A percentile compares a stretch with the other conserved stretches of the same genome.
phyloP scores from a whole-genome alignment of 1,140 invertebrate genomes.

The Drosophila prosaltans region DNA sequence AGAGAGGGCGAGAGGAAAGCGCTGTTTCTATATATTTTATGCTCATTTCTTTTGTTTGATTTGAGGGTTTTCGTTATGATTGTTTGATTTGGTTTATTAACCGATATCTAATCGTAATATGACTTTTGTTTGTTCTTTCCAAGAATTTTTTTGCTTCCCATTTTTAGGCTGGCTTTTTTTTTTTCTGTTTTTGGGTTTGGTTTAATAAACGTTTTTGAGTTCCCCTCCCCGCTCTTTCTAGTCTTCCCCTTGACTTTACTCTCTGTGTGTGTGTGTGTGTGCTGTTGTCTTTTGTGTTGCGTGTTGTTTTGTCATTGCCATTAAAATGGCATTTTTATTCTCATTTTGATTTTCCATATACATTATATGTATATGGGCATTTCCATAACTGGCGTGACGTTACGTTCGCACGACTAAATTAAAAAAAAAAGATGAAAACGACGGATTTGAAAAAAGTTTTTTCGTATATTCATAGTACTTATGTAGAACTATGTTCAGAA shows the following conservation, averaged over 20 bases:
- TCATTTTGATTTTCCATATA: conserved; percentile 5
- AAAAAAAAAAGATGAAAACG: too few species aligned
- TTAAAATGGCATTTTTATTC: conserved; percentile 4
- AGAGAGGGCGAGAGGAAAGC: not conserved
- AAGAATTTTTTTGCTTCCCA: not conserved
- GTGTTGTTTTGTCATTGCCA: conserved; percentile 9
- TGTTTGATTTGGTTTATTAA: conserved; percentile 12
- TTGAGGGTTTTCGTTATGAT: not conserved
- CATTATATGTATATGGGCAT: too few species aligned
- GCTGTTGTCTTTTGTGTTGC: conserved; percentile 5
- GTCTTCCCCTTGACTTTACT: not conserved
- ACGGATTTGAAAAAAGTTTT: too few species aligned
- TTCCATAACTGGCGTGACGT: too few species aligned
- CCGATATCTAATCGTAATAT: conserved; percentile 7
- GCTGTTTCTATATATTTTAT: not conserved
- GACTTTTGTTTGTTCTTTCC: not conserved
- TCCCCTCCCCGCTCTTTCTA: not conserved
- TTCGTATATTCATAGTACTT: too few species aligned
- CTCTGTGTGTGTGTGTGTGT: not conserved
- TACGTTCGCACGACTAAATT: too few species aligned
- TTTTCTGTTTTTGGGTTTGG: too few species aligned
- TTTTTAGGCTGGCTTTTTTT: not conserved
- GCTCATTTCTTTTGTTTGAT: conserved; percentile 1
- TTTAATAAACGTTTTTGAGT: not conserved
- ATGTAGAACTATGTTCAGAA: too few species aligned